Evolutionary conservation across 2,113 vertebrate genomes (phyloP).

Genomic region (Theristicus caerulescens): DNA sequence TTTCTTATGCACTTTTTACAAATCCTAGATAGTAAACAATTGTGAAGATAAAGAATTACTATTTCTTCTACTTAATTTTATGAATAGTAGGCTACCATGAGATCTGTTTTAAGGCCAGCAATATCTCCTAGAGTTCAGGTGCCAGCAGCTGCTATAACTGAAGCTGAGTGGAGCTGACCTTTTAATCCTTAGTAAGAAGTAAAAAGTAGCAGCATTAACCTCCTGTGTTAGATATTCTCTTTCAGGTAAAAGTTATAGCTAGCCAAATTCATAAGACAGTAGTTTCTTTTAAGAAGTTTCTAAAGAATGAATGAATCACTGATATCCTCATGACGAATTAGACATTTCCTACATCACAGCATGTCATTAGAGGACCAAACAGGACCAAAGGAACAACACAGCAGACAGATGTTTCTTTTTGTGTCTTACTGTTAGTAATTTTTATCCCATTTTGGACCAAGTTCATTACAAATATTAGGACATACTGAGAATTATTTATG

Average conservation of each 20-base stretch:
- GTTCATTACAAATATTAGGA: background rate
- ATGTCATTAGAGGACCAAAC: background rate
- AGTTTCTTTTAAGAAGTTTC: background rate
- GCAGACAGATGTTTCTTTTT: background rate
- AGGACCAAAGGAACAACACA: background rate
- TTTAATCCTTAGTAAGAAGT: background rate
- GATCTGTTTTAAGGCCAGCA: background rate
- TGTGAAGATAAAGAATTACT: background rate
- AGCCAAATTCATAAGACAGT: background rate
- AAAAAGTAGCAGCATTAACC: background rate
- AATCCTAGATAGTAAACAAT: background rate
- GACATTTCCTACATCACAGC: background rate
- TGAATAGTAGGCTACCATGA: background rate
- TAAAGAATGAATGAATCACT: background rate
- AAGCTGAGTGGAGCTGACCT: background rate
- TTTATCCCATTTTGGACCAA: background rate
- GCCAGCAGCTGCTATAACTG: background rate
- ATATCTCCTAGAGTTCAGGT: background rate
- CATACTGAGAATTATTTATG: background rate
- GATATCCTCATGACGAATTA: background rate
- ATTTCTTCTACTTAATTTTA: background rate
- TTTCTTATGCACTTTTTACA: background rate
- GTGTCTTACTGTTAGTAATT: background rate
- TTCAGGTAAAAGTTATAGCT: background rate
- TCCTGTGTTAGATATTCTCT: background rate